phyloP scores from a whole-genome alignment of 2,888 invertebrate genomes.

The Spialia ferax region DNA sequence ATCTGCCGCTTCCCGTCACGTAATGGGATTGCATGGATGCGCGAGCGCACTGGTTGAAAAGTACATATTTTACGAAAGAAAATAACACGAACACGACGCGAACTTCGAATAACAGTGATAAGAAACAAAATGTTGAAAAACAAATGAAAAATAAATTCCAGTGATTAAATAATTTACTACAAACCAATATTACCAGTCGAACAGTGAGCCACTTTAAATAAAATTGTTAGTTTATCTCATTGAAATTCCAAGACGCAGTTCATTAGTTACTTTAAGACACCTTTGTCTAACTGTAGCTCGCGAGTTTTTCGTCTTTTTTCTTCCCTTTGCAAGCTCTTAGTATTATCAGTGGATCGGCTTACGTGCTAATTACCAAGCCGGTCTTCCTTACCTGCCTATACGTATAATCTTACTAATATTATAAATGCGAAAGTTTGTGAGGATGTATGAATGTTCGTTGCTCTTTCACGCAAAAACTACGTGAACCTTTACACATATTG shows the following conservation, averaged over 20 bases:
- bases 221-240: constrained; percentile 13
- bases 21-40: no score
- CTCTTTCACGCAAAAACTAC: no score
- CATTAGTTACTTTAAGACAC: constrained; percentile 22
- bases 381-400: constrained; percentile 9
- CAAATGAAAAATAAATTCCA: background rate
- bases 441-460: no score
- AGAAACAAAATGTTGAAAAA: no score
- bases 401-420: no score
- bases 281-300: constrained; percentile 32
- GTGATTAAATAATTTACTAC: background rate
- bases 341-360: constrained; percentile 36
- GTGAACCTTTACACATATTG: no score
- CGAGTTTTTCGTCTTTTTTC: constrained; percentile 19
- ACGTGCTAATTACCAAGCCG: constrained; percentile 46
- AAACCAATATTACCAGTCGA: background rate
- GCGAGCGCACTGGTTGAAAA: no score
- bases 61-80: no score
- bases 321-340: constrained; percentile 37
- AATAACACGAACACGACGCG: no score
- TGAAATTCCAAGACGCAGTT: constrained; percentile 10
- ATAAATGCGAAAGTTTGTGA: no score
- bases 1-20: no score
- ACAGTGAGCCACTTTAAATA: background rate
- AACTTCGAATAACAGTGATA: no score